These are phyloP conservation scores for Heliconius eleuchia DNA, from an alignment of 1,140 invertebrate species.

Conservation along the genomic window DNA sequence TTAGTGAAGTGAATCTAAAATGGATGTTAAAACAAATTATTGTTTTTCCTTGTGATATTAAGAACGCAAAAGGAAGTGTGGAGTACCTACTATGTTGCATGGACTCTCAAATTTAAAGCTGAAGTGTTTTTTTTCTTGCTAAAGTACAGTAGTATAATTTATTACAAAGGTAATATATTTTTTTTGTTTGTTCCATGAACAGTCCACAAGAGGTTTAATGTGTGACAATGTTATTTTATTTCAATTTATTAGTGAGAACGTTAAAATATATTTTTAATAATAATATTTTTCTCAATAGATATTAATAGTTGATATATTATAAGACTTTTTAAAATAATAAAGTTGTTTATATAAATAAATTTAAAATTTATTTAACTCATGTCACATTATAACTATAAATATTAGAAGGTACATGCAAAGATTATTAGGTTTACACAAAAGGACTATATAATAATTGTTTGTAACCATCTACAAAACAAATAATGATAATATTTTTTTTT, in stretches of 20 bases:
- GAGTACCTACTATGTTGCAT: not conserved
- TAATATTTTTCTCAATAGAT: conserved; percentile 5
- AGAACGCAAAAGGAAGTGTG: not conserved
- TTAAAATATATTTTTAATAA: conserved; percentile 13
- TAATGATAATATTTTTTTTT: not conserved
- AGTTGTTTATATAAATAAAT: conserved; percentile 1
- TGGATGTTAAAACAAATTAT: not conserved
- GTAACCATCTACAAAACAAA: not conserved
- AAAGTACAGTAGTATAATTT: not conserved
- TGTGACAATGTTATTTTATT: not conserved
- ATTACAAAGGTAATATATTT: not conserved
- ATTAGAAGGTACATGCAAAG: not conserved
- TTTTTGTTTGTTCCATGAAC: not conserved
- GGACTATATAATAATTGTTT: not conserved
- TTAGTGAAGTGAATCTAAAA: not conserved
- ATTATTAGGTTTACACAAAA: not conserved
- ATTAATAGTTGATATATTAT: conserved; percentile 7
- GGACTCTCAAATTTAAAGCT: not conserved
- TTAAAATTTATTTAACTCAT: not conserved
- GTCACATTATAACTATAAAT: not conserved
- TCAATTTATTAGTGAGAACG: not conserved
- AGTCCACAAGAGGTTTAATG: not conserved
- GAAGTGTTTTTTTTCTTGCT: not conserved
- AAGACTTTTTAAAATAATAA: not conserved
- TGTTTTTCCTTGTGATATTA: conserved; percentile 7